phyloP scores from a whole-genome alignment of 2,888 invertebrate species.

The Parnassius orleans region DNA sequence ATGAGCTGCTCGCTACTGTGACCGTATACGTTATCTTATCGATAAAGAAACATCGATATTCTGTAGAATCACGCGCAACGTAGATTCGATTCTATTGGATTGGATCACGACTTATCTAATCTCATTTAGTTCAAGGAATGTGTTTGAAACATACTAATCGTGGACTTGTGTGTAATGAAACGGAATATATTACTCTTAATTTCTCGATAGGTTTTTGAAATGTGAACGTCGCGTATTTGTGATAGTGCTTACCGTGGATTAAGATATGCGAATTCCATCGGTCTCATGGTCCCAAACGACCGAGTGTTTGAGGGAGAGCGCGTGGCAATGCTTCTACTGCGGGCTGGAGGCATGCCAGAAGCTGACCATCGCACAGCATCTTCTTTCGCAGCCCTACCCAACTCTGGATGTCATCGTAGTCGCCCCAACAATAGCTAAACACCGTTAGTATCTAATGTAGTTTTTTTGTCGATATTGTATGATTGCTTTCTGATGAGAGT shows the following conservation, averaged over 20 bases:
- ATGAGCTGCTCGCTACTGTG: constrained; percentile 48
- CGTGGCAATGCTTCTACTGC: constrained; percentile 58
- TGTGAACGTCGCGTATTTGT: constrained; percentile 28
- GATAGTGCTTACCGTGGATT: constrained; percentile 15
- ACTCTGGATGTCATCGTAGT: constrained; percentile 60
- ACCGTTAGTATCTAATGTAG: constrained; percentile 52
- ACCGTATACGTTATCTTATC: constrained; percentile 56
- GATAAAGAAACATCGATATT: constrained; percentile 56
- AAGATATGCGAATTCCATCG: constrained; percentile 49
- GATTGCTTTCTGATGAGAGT: no score
- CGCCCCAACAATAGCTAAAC: constrained; percentile 55
- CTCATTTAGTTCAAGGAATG: constrained; percentile 42
- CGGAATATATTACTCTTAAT: constrained; percentile 7
- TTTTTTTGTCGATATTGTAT: no score
- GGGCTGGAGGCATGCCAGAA: constrained; percentile 55
- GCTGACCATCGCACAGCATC: constrained; percentile 50
- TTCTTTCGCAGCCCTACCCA: constrained; percentile 61
- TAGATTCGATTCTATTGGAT: constrained; percentile 54
- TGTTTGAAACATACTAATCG: constrained; percentile 35
- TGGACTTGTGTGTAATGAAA: constrained; percentile 31
- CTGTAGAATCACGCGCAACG: constrained; percentile 64
- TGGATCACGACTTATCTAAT: constrained; percentile 47
- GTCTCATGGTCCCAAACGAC: constrained; percentile 53
- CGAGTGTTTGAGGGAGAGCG: constrained; percentile 60
- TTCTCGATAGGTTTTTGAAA: constrained; percentile 9